A percentile compares a stretch with the other conserved stretches of the same genome.
phyloP scores from a whole-genome alignment of 2,888 invertebrate species.

The Lampropteryx suffumata region DNA sequence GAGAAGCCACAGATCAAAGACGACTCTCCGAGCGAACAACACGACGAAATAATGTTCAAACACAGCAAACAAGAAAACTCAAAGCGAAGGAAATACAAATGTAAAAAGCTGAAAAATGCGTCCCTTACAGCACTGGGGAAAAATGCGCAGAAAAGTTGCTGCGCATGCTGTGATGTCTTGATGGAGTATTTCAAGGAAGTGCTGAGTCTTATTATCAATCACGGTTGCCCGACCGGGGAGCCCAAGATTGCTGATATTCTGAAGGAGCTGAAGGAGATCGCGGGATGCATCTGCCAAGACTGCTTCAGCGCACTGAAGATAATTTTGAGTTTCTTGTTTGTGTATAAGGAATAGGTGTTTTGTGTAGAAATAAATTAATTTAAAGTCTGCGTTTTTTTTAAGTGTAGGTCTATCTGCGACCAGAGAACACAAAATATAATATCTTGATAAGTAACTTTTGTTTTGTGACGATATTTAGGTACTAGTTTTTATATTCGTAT shows the following conservation, averaged over 20 bases:
- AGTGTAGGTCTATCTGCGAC: too few species aligned
- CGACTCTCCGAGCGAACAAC: too few species aligned
- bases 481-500: too few species aligned
- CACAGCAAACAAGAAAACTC: neutral
- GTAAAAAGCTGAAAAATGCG: slow-evolving; percentile 2
- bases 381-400: too few species aligned
- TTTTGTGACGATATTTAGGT: too few species aligned
- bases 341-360: slow-evolving; percentile 10
- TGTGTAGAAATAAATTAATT: slow-evolving; percentile 2
- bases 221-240: slow-evolving; percentile 1
- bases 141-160: slow-evolving; percentile 21
- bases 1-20: neutral
- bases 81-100: slow-evolving; percentile 3
- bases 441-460: too few species aligned
- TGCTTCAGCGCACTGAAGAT: slow-evolving; percentile 14
- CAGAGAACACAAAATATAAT: too few species aligned
- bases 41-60: too few species aligned
- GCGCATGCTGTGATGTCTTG: slow-evolving; percentile 25
- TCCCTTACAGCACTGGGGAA: slow-evolving; percentile 1
- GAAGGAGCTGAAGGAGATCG: slow-evolving; percentile 6
- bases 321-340: slow-evolving; percentile 11
- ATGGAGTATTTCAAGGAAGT: slow-evolving; percentile 27
- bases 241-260: slow-evolving; percentile 14
- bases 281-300: slow-evolving; percentile 20
- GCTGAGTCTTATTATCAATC: neutral